These are phyloP conservation scores for Sisor rabdophorus DNA, from an alignment of 2,113 vertebrate genomes.

Conservation along the genomic window DNA sequence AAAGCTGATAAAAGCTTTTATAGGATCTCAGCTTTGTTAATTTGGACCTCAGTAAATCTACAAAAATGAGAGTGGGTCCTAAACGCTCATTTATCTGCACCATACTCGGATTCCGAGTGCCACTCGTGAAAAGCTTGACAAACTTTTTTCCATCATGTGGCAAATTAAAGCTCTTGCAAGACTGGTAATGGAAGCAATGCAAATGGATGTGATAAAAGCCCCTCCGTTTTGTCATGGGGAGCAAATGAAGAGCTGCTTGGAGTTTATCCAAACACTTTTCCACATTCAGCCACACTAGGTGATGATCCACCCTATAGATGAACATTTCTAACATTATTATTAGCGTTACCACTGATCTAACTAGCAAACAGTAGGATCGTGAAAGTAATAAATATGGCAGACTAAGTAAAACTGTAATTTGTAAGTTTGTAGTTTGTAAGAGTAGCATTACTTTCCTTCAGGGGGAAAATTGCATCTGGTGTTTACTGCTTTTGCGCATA, in stretches of 20 bases:
- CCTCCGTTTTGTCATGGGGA: background rate
- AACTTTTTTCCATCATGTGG: background rate
- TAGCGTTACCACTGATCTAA: background rate
- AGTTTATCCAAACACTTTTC: background rate
- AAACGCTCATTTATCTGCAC: slow-evolving; percentile 13
- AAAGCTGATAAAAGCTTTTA: background rate
- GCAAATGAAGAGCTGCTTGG: background rate
- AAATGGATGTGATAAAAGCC: slow-evolving; percentile 15
- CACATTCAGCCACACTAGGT: background rate
- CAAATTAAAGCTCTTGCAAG: slow-evolving; percentile 28
- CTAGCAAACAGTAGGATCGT: background rate
- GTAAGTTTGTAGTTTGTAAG: too few relatives aligned
- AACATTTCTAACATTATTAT: background rate
- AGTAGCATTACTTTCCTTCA: background rate
- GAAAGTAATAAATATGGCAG: background rate
- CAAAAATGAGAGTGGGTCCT: slow-evolving; percentile 11
- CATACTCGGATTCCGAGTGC: slow-evolving; percentile 16
- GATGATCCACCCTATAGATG: background rate
- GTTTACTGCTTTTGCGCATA: background rate
- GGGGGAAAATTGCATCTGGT: background rate
- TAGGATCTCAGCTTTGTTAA: slow-evolving; percentile 1
- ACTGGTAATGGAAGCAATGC: slow-evolving; percentile 10
- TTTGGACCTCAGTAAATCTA: slow-evolving; percentile 39
- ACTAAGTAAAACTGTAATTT: background rate
- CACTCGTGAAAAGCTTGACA: background rate